phyloP scores from a whole-genome alignment of 2,113 vertebrate species.

The Motacilla alba region DNA sequence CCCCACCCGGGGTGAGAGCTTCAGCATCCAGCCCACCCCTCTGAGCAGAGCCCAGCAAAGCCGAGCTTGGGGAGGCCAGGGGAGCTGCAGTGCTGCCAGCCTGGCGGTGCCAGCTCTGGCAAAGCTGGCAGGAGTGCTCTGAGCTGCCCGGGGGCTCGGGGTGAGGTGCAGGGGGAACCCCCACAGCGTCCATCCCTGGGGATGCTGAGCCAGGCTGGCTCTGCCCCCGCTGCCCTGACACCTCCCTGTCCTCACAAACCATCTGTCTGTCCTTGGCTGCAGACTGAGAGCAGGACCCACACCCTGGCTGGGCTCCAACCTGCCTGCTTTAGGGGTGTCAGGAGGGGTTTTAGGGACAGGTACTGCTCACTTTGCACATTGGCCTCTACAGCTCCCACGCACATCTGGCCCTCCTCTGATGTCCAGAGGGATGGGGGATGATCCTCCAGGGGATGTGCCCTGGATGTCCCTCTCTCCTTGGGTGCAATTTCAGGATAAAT shows the following conservation, averaged over 20 bases:
- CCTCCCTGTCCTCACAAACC: no score
- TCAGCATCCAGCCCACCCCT: neutral
- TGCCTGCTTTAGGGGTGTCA: neutral
- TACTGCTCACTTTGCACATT: neutral
- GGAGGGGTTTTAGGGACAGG: neutral
- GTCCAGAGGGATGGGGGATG: no score
- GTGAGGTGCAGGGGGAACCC: neutral
- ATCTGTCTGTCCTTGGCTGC: no score
- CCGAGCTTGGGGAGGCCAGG: neutral
- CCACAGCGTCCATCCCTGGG: neutral
- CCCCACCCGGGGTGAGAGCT: neutral
- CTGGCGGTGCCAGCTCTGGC: no score
- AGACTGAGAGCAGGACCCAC: no score
- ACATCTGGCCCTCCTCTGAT: neutral
- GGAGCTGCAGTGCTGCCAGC: neutral
- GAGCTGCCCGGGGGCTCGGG: neutral
- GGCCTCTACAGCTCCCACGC: neutral
- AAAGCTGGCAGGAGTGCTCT: neutral
- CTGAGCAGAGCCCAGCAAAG: neutral
- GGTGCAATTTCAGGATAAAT: neutral
- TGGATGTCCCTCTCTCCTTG: neutral
- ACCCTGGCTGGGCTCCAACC: neutral
- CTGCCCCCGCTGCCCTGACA: neutral
- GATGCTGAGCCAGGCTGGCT: neutral
- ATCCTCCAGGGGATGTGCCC: neutral